Percentiles rank a stretch among this genome's conserved stretches.
These are phyloP conservation scores for Synergus itoensis DNA, from an alignment of 2,888 invertebrate genomes.

Conservation along the genomic window DNA sequence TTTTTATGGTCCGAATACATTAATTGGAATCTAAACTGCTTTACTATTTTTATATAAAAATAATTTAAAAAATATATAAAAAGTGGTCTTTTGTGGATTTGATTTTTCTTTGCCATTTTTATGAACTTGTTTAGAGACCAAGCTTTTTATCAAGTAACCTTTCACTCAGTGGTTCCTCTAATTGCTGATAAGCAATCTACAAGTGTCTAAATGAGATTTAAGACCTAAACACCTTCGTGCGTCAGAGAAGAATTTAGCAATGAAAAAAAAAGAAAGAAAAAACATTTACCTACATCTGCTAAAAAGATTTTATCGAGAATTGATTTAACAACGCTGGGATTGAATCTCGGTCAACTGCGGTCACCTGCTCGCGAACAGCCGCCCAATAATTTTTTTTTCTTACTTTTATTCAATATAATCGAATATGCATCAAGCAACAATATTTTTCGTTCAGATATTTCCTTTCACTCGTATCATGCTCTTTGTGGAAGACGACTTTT, in stretches of 20 bases:
- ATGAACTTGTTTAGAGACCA: neutral
- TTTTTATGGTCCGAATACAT: neutral
- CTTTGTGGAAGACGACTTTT: neutral
- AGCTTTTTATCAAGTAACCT: neutral
- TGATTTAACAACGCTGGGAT: constrained; percentile 48
- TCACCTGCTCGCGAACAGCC: constrained; percentile 47
- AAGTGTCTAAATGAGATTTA: neutral
- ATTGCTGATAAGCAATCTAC: constrained; percentile 2
- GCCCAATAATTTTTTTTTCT: neutral
- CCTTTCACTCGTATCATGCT: neutral
- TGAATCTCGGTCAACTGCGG: constrained; percentile 56
- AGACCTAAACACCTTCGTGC: neutral
- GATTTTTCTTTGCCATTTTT: neutral
- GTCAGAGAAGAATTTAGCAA: neutral
- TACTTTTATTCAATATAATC: neutral
- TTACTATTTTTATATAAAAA: neutral
- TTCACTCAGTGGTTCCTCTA: constrained; percentile 6
- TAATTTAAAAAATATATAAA: no score
- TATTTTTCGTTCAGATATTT: neutral
- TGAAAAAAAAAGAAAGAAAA: neutral
- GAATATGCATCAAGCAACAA: neutral
- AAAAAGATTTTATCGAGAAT: neutral
- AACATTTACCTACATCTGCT: neutral
- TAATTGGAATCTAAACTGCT: neutral
- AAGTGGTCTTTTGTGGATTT: neutral